Evolutionary conservation across 1,140 invertebrate genomes (phyloP), one percentile per base, ranked within the genome.

Genomic region (Heliconius eleuchia): DNA sequence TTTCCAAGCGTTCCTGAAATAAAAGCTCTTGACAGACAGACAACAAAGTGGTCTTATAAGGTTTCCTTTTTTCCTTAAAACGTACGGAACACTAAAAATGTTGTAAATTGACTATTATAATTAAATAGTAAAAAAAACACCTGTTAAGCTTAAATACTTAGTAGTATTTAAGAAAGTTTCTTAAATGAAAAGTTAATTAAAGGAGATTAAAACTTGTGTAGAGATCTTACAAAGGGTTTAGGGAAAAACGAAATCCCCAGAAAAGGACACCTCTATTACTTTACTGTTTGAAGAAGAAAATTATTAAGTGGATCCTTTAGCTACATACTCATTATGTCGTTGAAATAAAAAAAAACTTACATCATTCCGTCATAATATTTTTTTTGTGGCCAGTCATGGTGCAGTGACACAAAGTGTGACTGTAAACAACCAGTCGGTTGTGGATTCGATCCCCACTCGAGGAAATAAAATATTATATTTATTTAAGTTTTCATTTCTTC

Each of bases 221-320:
- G 60, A 66, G 23, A 16, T 66, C 60, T 66, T 66, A 30, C 60
- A 66, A 27, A 66, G 60, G 11, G 23, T 23, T 16, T 66, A 30
- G 57, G 1, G 9, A 60, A 60, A 23, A 60, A 60, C 55, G 6
- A 23, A 60, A 60, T 60, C 57, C 57, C 9, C n/a, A 27, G 57
- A 60, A 60, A 60, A 6, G 57, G 57, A 60, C 23, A 27, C 57
- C 57, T 60, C 27, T 60, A 60, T 60, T 60, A 60, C n/a, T 60
- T 60, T 60, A 27, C 7, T 60, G 57, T 60, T 66, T 66, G 23
- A 66, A 30, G 60, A 66, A 66, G 9, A 66, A 66, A 27, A 66
- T 66, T 27, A 66, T 13, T 66, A 66, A 66, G 11, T 66, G 60
- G 23, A 6, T 66, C 19, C n/a, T 66, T 66, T 27, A 13, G 27